Evolutionary conservation across 2,113 vertebrate genomes (phyloP).

Genomic region (Gobius niger): DNA sequence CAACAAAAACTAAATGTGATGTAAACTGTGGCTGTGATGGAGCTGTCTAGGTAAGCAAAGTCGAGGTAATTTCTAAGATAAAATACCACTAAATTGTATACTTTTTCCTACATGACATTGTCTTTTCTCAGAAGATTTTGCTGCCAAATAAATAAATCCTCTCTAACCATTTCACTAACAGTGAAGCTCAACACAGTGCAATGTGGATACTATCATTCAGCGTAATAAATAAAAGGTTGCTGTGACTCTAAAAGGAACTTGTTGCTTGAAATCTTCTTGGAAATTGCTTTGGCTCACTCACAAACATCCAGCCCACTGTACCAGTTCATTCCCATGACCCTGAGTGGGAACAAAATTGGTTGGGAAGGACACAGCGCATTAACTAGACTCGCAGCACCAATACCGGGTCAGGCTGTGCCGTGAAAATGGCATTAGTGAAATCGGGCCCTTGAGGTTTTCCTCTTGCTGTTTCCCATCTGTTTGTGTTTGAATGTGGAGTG

Average conservation of each 20-base stretch:
- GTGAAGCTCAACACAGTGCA: constrained; percentile 35
- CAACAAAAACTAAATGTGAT: neutral
- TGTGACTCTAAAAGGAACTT: constrained; percentile 50
- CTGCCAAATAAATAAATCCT: neutral
- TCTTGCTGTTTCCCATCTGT: constrained; percentile 55
- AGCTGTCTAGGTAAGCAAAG: neutral
- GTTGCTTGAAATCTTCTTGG: constrained; percentile 38
- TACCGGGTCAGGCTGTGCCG: constrained; percentile 39
- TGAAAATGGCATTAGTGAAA: constrained; percentile 61
- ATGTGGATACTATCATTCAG: constrained; percentile 39
- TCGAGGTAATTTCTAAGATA: neutral
- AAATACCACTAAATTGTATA: neutral
- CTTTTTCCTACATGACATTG: no score
- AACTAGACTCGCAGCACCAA: constrained; percentile 47
- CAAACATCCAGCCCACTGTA: constrained; percentile 46
- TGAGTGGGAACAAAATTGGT: constrained; percentile 53
- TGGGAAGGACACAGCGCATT: constrained; percentile 59
- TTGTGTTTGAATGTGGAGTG: constrained; percentile 24
- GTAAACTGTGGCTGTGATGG: neutral
- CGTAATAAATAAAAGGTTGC: constrained; percentile 44
- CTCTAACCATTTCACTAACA: constrained; percentile 6
- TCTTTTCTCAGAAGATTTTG: neutral
- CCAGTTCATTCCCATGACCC: constrained; percentile 58
- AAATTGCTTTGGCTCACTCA: constrained; percentile 38
- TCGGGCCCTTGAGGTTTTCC: constrained; percentile 56